Conservation (phyloP, 2,113 vertebrate species). For the Lepus timidus region DNA sequence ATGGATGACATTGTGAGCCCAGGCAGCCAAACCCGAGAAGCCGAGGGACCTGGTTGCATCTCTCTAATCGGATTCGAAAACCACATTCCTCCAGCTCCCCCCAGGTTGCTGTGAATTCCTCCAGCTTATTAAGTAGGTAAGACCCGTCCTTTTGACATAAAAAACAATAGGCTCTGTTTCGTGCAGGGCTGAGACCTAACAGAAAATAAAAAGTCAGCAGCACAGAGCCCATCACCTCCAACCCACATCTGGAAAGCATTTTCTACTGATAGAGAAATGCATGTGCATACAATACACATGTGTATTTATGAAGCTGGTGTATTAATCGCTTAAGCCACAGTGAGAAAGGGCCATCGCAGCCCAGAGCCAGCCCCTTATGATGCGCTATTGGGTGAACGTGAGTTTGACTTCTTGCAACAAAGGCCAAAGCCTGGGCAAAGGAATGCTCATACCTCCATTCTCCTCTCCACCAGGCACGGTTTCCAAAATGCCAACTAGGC, state of each 20-base stretch:
- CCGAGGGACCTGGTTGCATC: slow-evolving; percentile 81
- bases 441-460: neutral
- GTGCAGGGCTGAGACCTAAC: slow-evolving; percentile 39
- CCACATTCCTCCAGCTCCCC: slow-evolving; percentile 84
- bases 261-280: slow-evolving; percentile 76
- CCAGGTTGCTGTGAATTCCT: slow-evolving; percentile 84
- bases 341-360: neutral
- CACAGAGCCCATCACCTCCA: slow-evolving; percentile 55
- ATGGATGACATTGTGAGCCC: slow-evolving; percentile 81
- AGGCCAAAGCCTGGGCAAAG: neutral
- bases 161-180: slow-evolving; percentile 81
- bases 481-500: neutral
- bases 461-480: neutral
- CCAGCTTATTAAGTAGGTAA: slow-evolving; percentile 84
- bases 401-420: neutral
- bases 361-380: neutral
- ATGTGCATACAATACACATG: slow-evolving; percentile 49
- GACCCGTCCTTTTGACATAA: slow-evolving; percentile 76
- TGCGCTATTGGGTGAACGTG: neutral
- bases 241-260: slow-evolving; percentile 80
- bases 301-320: slow-evolving; percentile 63
- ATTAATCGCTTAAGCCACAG: slow-evolving; percentile 68
- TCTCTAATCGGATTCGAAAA: slow-evolving; percentile 84
- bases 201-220: slow-evolving; percentile 73
- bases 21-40: slow-evolving; percentile 81